These are phyloP conservation scores for Ianthella basta DNA, from an alignment of 37 sponge, comb jelly and placozoan species.

Conservation along the genomic window DNA sequence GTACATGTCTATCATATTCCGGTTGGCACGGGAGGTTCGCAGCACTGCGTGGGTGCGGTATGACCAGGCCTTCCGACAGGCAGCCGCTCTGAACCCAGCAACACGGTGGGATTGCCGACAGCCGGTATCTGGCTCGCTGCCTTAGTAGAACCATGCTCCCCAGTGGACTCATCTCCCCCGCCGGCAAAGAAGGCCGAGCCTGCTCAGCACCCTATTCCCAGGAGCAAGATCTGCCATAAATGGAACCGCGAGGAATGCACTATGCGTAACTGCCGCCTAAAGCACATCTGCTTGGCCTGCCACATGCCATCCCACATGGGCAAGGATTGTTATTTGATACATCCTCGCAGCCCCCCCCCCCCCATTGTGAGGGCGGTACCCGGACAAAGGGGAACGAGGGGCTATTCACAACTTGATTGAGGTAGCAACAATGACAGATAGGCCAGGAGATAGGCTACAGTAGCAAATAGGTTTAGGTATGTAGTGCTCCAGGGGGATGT, in stretches of 20 bases:
- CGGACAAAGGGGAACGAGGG: too few relatives aligned
- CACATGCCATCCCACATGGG: neutral
- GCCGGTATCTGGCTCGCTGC: conserved; percentile 11
- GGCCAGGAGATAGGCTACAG: too few relatives aligned
- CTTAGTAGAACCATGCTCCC: neutral
- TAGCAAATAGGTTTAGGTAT: too few relatives aligned
- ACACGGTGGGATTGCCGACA: conserved; percentile 2
- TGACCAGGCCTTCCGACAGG: conserved; percentile 20
- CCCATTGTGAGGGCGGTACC: neutral
- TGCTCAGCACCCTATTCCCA: neutral
- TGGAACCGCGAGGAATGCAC: conserved; percentile 6
- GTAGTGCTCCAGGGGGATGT: too few relatives aligned
- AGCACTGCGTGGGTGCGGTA: neutral
- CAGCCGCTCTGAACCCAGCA: conserved; percentile 11
- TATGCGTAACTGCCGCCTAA: neutral
- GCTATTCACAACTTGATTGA: too few relatives aligned
- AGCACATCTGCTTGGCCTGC: conserved; percentile 6
- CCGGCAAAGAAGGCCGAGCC: neutral
- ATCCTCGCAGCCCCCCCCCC: neutral
- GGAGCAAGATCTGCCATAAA: neutral
- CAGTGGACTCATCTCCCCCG: neutral
- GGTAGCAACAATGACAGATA: too few relatives aligned
- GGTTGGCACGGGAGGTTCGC: conserved; percentile 12
- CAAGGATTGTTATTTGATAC: conserved; percentile 6
- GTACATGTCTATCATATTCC: conserved; percentile 12